Evolutionary conservation across 1,140 invertebrate species (phyloP).

Genomic region (Heterodera carotae): DNA sequence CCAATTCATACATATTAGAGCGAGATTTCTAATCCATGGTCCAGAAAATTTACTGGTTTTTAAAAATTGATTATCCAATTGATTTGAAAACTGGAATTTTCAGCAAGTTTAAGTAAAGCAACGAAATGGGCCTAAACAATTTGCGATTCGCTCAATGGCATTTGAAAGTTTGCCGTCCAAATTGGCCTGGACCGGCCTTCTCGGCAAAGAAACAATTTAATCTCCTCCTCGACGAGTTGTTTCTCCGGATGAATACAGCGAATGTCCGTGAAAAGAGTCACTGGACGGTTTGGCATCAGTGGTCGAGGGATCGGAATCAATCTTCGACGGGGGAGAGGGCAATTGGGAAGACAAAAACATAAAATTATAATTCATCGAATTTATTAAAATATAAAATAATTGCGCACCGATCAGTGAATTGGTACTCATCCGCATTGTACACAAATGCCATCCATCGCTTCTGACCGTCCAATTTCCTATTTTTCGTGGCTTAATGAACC

Average conservation of each 20-base stretch:
- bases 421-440: slow-evolving; percentile 43
- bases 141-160: slow-evolving; percentile 44
- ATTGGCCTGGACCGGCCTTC: slow-evolving; percentile 38
- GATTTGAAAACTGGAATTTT: too few species aligned
- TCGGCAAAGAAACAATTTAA: slow-evolving; percentile 41
- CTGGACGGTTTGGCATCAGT: slow-evolving; percentile 34
- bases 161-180: slow-evolving; percentile 43
- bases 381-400: not conserved
- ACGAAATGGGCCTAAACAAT: slow-evolving; percentile 20
- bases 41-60: too few species aligned
- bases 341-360: too few species aligned
- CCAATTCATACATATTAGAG: too few species aligned
- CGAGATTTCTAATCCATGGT: too few species aligned
- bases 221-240: slow-evolving; percentile 44
- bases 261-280: slow-evolving; percentile 36
- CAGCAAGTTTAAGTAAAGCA: too few species aligned
- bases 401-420: slow-evolving; percentile 23
- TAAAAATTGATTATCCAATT: too few species aligned
- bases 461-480: slow-evolving; percentile 32
- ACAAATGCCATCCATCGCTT: slow-evolving; percentile 40
- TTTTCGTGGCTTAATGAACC: too few species aligned
- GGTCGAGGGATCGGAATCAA: slow-evolving; percentile 32
- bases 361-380: too few species aligned
- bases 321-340: slow-evolving; percentile 1
- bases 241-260: slow-evolving; percentile 47